phyloP scores from a whole-genome alignment of 2,113 vertebrate genomes.

The Semicossyphus pulcher region DNA sequence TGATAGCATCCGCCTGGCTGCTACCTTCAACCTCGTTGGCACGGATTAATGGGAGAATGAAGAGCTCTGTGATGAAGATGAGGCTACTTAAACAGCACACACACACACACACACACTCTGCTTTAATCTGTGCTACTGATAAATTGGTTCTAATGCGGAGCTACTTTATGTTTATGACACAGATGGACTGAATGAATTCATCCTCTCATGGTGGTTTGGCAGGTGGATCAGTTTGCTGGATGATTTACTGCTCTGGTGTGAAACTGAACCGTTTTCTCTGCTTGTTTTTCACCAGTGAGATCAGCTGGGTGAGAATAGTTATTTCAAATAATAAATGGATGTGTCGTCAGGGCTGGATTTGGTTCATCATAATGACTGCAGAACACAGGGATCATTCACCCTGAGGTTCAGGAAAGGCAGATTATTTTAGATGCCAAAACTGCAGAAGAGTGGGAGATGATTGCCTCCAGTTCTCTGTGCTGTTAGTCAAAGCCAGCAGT shows the following conservation, averaged over 20 bases:
- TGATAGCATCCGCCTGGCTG: slow-evolving; percentile 50
- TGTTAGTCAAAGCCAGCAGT: neutral
- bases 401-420: neutral
- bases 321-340: slow-evolving; percentile 14
- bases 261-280: slow-evolving; percentile 6
- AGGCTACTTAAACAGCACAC: slow-evolving; percentile 11
- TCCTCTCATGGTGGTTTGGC: neutral
- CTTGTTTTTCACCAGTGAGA: slow-evolving; percentile 4
- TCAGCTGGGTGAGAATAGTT: neutral
- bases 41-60: slow-evolving; percentile 24
- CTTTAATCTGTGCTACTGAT: slow-evolving; percentile 3
- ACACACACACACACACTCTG: neutral
- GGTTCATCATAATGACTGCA: slow-evolving; percentile 3
- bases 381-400: slow-evolving; percentile 14
- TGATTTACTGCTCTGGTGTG: slow-evolving; percentile 18
- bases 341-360: slow-evolving; percentile 1
- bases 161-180: slow-evolving; percentile 4
- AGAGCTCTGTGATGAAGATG: slow-evolving; percentile 9
- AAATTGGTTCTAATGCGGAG: slow-evolving; percentile 4
- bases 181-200: slow-evolving; percentile 13
- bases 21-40: slow-evolving; percentile 29
- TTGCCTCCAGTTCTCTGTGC: neutral
- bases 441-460: neutral
- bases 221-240: slow-evolving; percentile 21
- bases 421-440: slow-evolving; percentile 23